These are phyloP conservation scores for Seriola dumerili DNA, from an alignment of 2,113 vertebrate species.

Conservation along the genomic window DNA sequence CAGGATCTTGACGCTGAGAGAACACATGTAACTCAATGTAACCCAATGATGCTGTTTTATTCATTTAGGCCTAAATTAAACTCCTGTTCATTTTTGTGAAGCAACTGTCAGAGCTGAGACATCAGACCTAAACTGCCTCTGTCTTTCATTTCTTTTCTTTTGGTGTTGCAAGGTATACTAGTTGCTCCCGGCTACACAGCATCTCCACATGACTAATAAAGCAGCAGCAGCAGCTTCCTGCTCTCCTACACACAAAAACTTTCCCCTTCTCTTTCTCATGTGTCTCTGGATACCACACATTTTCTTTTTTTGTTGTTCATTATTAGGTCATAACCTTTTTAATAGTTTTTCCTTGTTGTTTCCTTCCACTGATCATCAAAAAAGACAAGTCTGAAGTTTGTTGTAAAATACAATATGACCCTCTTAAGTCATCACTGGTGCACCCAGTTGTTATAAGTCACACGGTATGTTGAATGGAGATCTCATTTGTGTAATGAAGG, in stretches of 20 bases:
- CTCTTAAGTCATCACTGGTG: background rate
- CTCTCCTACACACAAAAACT: background rate
- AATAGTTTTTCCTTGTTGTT: background rate
- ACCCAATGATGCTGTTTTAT: background rate
- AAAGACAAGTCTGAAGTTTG: background rate
- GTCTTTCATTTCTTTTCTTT: background rate
- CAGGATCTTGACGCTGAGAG: background rate
- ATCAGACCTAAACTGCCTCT: background rate
- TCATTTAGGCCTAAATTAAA: background rate
- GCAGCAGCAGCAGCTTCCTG: constrained; percentile 43
- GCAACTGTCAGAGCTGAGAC: background rate
- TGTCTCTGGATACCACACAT: background rate
- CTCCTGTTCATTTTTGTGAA: no score
- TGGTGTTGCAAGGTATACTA: background rate
- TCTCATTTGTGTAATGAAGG: background rate
- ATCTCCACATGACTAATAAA: constrained; percentile 28
- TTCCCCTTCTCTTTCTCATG: background rate
- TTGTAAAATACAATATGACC: background rate
- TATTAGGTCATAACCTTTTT: background rate
- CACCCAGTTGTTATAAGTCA: background rate
- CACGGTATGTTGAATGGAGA: background rate
- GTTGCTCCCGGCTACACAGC: background rate
- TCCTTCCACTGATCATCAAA: background rate
- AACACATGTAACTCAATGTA: background rate
- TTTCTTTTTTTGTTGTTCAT: background rate